Percentiles rank a stretch among this genome's conserved stretches.
These are phyloP conservation scores for Drosophila pseudoananassae DNA, from an alignment of 1,140 invertebrate genomes.

Conservation along the genomic window DNA sequence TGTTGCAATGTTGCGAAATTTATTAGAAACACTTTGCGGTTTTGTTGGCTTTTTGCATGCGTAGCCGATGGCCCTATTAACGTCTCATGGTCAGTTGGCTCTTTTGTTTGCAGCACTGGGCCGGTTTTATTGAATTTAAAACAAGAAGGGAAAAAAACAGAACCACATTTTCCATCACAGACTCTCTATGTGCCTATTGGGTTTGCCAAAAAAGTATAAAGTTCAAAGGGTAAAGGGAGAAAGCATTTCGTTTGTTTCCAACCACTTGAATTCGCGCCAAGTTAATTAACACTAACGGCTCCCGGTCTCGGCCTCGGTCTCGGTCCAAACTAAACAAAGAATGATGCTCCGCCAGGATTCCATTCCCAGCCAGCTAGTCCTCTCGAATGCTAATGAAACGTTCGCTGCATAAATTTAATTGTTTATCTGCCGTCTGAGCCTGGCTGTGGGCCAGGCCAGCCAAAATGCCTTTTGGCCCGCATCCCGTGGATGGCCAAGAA, in stretches of 20 bases:
- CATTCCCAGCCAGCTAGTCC: not conserved
- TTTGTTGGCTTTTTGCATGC: slow-evolving; percentile 71
- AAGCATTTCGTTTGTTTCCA: slow-evolving; percentile 34
- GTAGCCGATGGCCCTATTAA: slow-evolving; percentile 45
- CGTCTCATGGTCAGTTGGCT: slow-evolving; percentile 40
- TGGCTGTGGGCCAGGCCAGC: slow-evolving; percentile 26
- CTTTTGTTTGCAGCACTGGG: not conserved
- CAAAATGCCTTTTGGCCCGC: slow-evolving; percentile 39
- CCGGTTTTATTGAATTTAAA: slow-evolving; percentile 64
- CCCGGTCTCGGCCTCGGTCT: slow-evolving; percentile 1
- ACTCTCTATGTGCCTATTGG: slow-evolving; percentile 2
- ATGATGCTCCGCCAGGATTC: slow-evolving; percentile 11
- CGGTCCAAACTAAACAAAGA: slow-evolving; percentile 39
- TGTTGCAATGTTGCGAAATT: slow-evolving; percentile 75
- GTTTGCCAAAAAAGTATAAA: slow-evolving; percentile 23
- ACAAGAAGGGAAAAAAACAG: not conserved
- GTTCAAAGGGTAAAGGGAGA: slow-evolving; percentile 25
- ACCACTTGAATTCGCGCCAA: slow-evolving; percentile 71
- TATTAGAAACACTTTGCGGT: slow-evolving; percentile 80
- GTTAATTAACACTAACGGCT: slow-evolving; percentile 76
- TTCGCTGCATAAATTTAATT: slow-evolving; percentile 74
- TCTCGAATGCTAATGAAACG: slow-evolving; percentile 76
- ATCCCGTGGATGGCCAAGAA: slow-evolving; percentile 7
- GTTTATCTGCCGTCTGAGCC: slow-evolving; percentile 65
- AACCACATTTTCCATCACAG: not conserved